Evolutionary conservation across 2,113 vertebrate genomes (phyloP).

Genomic region (Columba livia): DNA sequence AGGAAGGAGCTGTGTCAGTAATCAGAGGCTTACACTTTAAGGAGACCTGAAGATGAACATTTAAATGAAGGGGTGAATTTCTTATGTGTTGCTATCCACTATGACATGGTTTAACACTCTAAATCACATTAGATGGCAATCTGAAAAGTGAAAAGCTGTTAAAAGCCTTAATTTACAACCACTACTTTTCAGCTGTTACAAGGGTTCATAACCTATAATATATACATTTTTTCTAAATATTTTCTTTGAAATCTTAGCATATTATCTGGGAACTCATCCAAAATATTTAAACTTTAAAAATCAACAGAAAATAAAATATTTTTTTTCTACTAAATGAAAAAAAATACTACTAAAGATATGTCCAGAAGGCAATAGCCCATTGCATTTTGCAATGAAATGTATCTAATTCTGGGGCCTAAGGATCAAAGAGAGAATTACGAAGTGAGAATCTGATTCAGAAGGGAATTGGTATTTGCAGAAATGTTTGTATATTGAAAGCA

Average conservation of each 20-base stretch:
- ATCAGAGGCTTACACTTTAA: not conserved
- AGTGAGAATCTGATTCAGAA: conserved; percentile 4
- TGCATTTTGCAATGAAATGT: not conserved
- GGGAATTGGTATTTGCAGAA: conserved; percentile 29
- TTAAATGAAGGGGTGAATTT: not conserved
- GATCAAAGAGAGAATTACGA: conserved; percentile 39
- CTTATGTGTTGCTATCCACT: not conserved
- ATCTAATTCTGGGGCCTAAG: not conserved
- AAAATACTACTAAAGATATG: not conserved
- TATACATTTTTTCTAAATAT: not conserved
- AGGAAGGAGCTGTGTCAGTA: not conserved
- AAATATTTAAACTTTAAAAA: not conserved
- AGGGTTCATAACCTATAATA: not conserved
- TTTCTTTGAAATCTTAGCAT: not conserved
- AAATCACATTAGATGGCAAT: not conserved
- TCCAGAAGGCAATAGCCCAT: not conserved
- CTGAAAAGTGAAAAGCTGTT: conserved; percentile 6
- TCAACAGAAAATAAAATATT: not conserved
- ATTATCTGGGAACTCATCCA: not conserved
- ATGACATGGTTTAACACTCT: not conserved
- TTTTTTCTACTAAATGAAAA: too few species aligned
- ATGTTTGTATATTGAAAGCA: not conserved
- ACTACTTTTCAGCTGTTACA: not conserved
- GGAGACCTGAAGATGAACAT: not conserved
- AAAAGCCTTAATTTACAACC: not conserved